Conservation (phyloP, 2,113 vertebrate genomes). For the Apistogramma diplotaenia region DNA sequence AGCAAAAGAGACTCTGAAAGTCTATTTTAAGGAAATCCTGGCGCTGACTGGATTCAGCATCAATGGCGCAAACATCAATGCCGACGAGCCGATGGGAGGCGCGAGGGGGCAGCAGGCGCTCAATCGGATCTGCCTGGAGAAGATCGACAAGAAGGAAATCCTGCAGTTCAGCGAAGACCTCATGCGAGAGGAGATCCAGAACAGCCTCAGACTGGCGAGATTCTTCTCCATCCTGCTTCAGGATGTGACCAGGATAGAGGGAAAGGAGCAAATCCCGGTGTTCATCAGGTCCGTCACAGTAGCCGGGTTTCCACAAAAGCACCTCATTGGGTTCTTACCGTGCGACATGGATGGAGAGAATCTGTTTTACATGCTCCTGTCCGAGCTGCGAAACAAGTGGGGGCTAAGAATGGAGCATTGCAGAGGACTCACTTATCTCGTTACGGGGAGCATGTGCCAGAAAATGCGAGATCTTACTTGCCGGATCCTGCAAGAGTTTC, state of each 20-base stretch:
- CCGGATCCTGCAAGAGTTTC: constrained; percentile 77
- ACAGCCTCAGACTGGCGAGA: constrained; percentile 81
- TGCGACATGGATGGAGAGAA: constrained; percentile 85
- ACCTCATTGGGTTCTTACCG: constrained; percentile 89
- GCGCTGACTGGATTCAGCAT: constrained; percentile 83
- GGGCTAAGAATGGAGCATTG: constrained; percentile 95
- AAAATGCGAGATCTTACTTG: constrained; percentile 78
- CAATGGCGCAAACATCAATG: constrained; percentile 79
- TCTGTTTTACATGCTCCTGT: constrained; percentile 86
- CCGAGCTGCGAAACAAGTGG: constrained; percentile 91
- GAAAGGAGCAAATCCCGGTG: constrained; percentile 88
- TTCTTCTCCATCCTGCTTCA: constrained; percentile 93
- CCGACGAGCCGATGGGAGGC: constrained; percentile 86
- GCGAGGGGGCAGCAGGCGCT: constrained; percentile 74
- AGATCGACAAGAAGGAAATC: constrained; percentile 89
- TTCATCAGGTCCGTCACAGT: constrained; percentile 89
- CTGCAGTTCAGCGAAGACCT: constrained; percentile 89
- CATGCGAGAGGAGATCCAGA: constrained; percentile 88
- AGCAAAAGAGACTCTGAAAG: constrained; percentile 77
- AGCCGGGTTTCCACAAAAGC: constrained; percentile 88
- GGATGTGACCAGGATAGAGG: constrained; percentile 86
- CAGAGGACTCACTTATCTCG: constrained; percentile 77
- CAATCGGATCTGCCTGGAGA: constrained; percentile 71
- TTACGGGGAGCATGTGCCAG: constrained; percentile 75
- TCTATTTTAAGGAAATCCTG: constrained; percentile 86